Evolutionary conservation across 92 coral and sea anemone genomes (phyloP), one percentile per base, ranked within the genome.

Genomic region (Zoanthus gigantus): DNA sequence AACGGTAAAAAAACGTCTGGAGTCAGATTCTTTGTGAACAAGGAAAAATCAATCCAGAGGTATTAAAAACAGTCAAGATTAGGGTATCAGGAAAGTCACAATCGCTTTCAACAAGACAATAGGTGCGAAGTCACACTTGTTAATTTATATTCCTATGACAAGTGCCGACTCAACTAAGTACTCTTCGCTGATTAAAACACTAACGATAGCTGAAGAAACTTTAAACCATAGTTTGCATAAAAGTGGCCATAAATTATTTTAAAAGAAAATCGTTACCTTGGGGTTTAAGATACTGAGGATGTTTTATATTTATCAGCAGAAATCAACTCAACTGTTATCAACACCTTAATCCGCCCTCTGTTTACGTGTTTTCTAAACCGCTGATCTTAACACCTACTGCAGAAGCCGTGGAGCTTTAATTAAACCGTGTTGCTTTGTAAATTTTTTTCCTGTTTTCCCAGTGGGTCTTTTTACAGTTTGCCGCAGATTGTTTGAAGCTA

Each of bases 401-500:
- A 63, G 61, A 81, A 50, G 32, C 45, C 52, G 76, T 44, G 10
- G 12, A 47, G 7, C 52, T 74, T 81, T 81, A 81, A 81, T 81
- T 81, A 81, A 81, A 81, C 47, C 75, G 65, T 45, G 85, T 47
- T 74, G 74, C 66, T 66, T 81, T 81, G 85, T 81, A 81, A 65
- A 29, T 44, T 45, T 32, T 45, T 60, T 81, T 81, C 85, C 85
- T 75, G 75, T 23, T 34, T 28, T 47, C 74, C 45, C 85, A 46
- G 74, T 65, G 85, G 60, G 75, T 81, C 85, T 81, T 81, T 80
- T 46, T 67, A 42, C 85, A 81, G 57, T 81, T 81, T 63, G 85
- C 61, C 85, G 76, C 85, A 81, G 85, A 81, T 81, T 65, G 85
- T 81, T 81, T 18, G 12, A 66, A 65, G 74, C 47, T 81, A 81